Base-by-base conservation (phyloP, 2,797 vertebrate species). In the Ammospiza maritima region DNA sequence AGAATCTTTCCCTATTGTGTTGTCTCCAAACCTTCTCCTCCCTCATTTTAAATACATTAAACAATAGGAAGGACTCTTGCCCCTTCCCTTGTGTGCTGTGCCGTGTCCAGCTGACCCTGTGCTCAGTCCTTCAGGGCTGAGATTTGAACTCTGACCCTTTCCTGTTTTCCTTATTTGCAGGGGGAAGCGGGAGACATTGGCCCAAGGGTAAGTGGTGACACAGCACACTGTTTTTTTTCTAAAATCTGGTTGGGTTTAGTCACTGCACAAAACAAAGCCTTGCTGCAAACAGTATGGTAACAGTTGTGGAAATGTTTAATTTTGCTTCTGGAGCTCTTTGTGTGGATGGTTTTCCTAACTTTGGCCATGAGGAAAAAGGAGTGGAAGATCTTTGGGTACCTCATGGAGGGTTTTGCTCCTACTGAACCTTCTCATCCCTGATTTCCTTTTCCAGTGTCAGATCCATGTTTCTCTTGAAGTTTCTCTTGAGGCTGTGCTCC, bases 151-250 rank as follows among this genome's bases (percentile, higher is more conserved):
- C 86, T 76, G 36, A 90, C 38, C 62, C 81, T 82, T 91, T 81
- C 40, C 71, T 95, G 32, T 88, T 94, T 94, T 86, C 91, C 76
- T 94, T 94, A 70, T 81, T 44, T 11, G 2, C 97, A 99, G 99
- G 99, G 99, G 92, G 98, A 99, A 96, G 98, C 98, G 88, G 99
- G 99, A 97, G 98, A 99, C 90, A 57, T 98, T 4, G 99, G 99
- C 87, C 99, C 99, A 11, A 98, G 98, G 98, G 99, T 99, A 97
- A 98, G 99, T 97, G 90, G 78, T 36, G 70, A 78, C 50, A 50
- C 3, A 3, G 47, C 34, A 23, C 5, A 0, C 3, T 26, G 32
- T 62, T 87, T 85, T 86, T 21, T 21, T 77, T 91, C 72, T 62
- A 32, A 74, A 58, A 22, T 38, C 58, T 38, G 23, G 7, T 58